A percentile compares a stretch with the other conserved stretches of the same genome.
Evolutionary conservation across 2,888 invertebrate genomes (phyloP).

Genomic region (Camptogramma bilineatum): DNA sequence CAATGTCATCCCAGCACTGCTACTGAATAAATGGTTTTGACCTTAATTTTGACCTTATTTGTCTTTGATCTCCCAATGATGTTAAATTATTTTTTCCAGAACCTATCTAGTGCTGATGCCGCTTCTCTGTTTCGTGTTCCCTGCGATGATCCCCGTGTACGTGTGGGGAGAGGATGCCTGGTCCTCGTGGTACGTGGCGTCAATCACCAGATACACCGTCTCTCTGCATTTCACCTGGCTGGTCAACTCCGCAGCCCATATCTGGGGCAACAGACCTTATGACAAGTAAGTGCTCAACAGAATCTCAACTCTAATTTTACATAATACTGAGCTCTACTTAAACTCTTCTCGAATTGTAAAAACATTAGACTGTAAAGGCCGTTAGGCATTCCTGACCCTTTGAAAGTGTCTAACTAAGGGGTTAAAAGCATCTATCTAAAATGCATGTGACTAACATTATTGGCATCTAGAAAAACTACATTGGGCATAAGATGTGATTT

Average conservation of each 20-base stretch:
- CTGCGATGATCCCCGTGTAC: slow-evolving; percentile 90
- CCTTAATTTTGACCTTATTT: too few species aligned
- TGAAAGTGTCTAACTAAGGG: too few species aligned
- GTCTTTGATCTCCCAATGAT: background rate
- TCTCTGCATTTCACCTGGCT: slow-evolving; percentile 95
- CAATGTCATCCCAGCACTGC: too few species aligned
- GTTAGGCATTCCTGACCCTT: too few species aligned
- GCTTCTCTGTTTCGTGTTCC: slow-evolving; percentile 91
- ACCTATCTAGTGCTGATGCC: slow-evolving; percentile 91
- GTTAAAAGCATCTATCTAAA: too few species aligned
- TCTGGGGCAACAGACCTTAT: slow-evolving; percentile 96
- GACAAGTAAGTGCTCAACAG: slow-evolving; percentile 87
- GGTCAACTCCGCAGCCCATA: slow-evolving; percentile 97
- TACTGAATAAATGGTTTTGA: too few species aligned
- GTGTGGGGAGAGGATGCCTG: slow-evolving; percentile 91
- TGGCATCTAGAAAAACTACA: too few species aligned
- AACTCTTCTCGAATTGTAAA: too few species aligned
- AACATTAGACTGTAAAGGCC: too few species aligned
- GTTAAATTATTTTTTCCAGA: slow-evolving; percentile 73
- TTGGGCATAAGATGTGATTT: too few species aligned
- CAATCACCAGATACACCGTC: slow-evolving; percentile 90
- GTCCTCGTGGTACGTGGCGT: slow-evolving; percentile 91
- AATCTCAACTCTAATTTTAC: background rate
- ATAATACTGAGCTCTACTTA: too few species aligned
- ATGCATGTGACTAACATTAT: too few species aligned